These are phyloP conservation scores for Andrena hattorfiana DNA, from an alignment of 2,888 invertebrate species.

Conservation along the genomic window DNA sequence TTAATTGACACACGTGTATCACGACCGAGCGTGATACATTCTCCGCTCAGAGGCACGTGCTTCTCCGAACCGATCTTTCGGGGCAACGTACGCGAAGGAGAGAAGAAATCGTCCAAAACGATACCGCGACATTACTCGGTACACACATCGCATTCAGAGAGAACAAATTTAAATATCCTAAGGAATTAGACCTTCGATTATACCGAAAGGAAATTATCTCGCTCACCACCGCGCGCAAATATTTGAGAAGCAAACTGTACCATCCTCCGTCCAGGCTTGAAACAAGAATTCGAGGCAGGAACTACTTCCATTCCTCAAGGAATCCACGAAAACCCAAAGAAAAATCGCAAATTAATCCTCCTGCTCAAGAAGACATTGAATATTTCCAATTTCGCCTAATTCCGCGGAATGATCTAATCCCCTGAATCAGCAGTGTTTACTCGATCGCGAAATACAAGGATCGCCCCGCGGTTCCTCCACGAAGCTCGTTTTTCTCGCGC, in stretches of 20 bases:
- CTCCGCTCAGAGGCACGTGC: neutral
- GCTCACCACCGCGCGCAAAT: constrained; percentile 1
- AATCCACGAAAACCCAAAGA: neutral
- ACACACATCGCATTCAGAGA: neutral
- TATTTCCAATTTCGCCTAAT: too few species aligned
- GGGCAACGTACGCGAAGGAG: neutral
- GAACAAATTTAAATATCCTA: neutral
- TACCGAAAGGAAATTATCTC: neutral
- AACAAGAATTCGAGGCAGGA: neutral
- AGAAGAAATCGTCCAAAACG: neutral
- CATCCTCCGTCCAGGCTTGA: neutral
- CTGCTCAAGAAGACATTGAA: neutral
- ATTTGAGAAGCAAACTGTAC: constrained; percentile 21
- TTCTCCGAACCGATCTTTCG: neutral
- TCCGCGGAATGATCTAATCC: too few species aligned
- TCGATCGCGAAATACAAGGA: neutral
- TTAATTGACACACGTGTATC: constrained; percentile 48
- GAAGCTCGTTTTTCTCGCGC: neutral
- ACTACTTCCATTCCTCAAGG: too few species aligned
- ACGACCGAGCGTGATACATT: constrained; percentile 5
- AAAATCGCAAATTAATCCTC: neutral
- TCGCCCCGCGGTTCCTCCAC: neutral
- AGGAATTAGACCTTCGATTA: constrained; percentile 1
- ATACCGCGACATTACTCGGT: neutral
- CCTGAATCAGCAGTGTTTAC: neutral